Percentiles rank a stretch among this genome's conserved stretches.
Evolutionary conservation across 2,797 vertebrate species (phyloP).

Genomic region (Hyperoplus immaculatus): DNA sequence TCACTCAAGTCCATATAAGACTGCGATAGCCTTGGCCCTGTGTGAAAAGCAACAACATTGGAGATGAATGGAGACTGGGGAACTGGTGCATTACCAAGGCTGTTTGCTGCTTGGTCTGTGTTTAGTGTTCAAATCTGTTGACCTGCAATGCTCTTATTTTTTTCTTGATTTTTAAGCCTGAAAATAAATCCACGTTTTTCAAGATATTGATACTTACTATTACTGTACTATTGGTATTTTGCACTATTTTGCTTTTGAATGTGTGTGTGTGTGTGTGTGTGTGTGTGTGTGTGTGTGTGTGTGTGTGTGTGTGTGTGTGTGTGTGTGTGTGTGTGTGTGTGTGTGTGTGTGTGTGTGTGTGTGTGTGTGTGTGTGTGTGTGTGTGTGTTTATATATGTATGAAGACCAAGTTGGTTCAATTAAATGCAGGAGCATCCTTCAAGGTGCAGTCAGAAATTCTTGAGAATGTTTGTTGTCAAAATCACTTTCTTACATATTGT

Average conservation of each 20-base stretch:
- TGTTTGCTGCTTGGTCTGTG: slow-evolving; percentile 1
- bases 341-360: background rate
- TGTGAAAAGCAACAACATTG: slow-evolving; percentile 10
- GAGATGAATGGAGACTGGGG: background rate
- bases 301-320: background rate
- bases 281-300: background rate
- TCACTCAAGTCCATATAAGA: slow-evolving; percentile 48
- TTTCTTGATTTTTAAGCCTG: background rate
- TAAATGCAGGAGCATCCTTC: background rate
- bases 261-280: background rate
- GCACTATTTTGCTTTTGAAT: too few species aligned
- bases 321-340: background rate
- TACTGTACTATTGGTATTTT: background rate
- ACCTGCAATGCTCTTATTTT: background rate
- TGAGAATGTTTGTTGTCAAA: too few species aligned
- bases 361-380: background rate
- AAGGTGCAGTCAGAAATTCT: too few species aligned
- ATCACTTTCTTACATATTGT: too few species aligned
- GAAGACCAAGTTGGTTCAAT: background rate
- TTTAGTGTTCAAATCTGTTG: background rate
- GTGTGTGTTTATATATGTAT: background rate
- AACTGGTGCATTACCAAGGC: background rate
- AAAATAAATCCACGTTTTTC: background rate
- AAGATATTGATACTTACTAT: too few species aligned
- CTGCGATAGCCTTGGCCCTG: background rate